phyloP scores from a whole-genome alignment of 1,140 invertebrate species.

The Hyphantria cunea region DNA sequence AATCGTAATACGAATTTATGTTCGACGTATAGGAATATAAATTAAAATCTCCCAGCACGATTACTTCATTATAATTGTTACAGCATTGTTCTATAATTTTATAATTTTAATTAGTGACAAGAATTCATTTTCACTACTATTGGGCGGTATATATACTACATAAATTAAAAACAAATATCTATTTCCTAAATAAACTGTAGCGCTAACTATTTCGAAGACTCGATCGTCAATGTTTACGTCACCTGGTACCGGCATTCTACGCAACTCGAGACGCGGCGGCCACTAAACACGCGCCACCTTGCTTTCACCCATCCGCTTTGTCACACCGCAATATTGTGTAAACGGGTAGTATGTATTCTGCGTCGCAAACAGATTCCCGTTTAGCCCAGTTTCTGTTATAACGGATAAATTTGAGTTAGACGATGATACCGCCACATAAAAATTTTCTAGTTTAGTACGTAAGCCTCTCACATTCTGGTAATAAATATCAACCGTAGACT shows the following conservation, averaged over 20 bases:
- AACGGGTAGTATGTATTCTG: constrained; percentile 22
- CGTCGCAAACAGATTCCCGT: constrained; percentile 27
- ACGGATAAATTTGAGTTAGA: constrained; percentile 25
- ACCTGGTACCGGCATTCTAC: background rate
- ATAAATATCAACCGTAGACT: no score
- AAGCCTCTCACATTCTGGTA: background rate
- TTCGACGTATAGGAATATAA: no score
- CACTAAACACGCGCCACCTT: constrained; percentile 25
- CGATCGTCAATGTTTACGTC: constrained; percentile 1
- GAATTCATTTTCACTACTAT: constrained; percentile 13
- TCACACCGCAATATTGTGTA: constrained; percentile 30
- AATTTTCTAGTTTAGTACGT: background rate
- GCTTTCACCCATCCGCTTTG: constrained; percentile 23
- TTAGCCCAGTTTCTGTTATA: constrained; percentile 32
- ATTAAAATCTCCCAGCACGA: no score
- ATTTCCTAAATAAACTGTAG: constrained; percentile 15
- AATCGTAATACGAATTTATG: no score
- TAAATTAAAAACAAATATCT: constrained; percentile 12
- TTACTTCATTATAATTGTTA: no score
- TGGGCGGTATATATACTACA: constrained; percentile 16
- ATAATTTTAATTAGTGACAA: constrained; percentile 12
- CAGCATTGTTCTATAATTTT: no score
- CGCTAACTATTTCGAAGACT: constrained; percentile 10
- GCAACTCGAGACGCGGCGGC: constrained; percentile 30
- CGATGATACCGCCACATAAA: background rate